phyloP scores from a whole-genome alignment of 2,113 vertebrate species.

The Myodes glareolus region DNA sequence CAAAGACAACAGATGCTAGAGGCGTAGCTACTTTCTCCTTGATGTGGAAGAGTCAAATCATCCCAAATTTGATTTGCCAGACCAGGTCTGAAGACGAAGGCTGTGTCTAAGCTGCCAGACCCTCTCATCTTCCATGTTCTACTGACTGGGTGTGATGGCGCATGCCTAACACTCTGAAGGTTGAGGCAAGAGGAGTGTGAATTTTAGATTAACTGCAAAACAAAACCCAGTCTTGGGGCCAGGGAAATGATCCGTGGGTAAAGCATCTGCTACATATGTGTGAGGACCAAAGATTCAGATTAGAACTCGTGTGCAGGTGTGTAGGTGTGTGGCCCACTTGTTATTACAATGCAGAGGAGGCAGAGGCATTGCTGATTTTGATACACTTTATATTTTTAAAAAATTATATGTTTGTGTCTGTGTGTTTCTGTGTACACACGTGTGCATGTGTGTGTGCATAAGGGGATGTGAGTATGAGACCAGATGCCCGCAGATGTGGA shows the following conservation, averaged over 20 bases:
- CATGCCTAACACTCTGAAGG: neutral
- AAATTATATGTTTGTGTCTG: neutral
- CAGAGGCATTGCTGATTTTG: neutral
- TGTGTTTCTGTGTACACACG: no score
- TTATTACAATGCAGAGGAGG: neutral
- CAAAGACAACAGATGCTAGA: neutral
- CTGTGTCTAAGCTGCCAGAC: neutral
- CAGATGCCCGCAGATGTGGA: neutral
- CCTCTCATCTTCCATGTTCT: neutral
- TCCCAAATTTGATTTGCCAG: neutral
- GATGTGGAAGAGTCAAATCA: neutral
- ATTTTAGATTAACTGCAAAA: neutral
- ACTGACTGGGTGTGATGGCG: neutral
- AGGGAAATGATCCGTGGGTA: neutral
- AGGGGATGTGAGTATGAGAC: neutral
- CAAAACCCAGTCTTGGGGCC: neutral
- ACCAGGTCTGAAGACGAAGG: neutral
- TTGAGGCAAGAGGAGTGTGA: neutral
- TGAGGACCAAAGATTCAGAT: neutral
- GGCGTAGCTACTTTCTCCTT: neutral
- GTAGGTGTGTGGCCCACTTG: no score
- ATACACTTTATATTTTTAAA: neutral
- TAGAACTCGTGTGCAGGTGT: neutral
- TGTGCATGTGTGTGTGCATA: neutral
- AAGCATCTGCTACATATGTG: neutral